phyloP scores from a whole-genome alignment of 2,888 invertebrate species.

The Cataglyphis cursor region DNA sequence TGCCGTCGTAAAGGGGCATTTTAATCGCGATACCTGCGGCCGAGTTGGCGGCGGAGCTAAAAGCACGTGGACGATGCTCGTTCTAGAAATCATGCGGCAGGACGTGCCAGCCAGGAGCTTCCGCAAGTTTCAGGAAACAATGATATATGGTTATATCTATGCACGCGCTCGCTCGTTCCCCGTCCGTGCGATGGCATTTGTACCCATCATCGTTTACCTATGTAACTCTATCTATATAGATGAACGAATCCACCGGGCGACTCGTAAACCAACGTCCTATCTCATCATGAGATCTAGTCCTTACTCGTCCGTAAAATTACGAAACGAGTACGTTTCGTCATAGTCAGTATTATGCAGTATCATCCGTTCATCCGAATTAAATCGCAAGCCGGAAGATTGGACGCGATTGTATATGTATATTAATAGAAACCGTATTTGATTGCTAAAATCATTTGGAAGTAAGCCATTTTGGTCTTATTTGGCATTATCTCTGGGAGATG shows the following conservation, averaged over 20 bases:
- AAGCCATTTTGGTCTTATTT: no score
- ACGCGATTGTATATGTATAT: neutral
- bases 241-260: slow-evolving; percentile 51
- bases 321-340: neutral
- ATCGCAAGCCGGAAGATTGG: neutral
- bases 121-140: slow-evolving; percentile 58
- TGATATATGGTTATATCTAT: slow-evolving; percentile 55
- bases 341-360: neutral
- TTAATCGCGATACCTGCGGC: slow-evolving; percentile 23
- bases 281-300: slow-evolving; percentile 12
- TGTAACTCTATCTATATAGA: slow-evolving; percentile 36
- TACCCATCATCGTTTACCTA: slow-evolving; percentile 21
- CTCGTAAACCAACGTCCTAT: slow-evolving; percentile 36
- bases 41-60: neutral
- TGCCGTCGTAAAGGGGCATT: slow-evolving; percentile 31
- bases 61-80: slow-evolving; percentile 42
- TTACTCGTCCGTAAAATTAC: slow-evolving; percentile 27
- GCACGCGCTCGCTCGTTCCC: slow-evolving; percentile 7
- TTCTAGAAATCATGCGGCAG: slow-evolving; percentile 58
- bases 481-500: no score
- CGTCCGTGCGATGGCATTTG: slow-evolving; percentile 34
- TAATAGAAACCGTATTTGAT: no score
- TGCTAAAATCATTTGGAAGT: no score
- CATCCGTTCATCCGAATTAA: neutral
- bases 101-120: slow-evolving; percentile 55